Conservation (phyloP, 2,797 vertebrate genomes). For the Heterohyrax brucei region DNA sequence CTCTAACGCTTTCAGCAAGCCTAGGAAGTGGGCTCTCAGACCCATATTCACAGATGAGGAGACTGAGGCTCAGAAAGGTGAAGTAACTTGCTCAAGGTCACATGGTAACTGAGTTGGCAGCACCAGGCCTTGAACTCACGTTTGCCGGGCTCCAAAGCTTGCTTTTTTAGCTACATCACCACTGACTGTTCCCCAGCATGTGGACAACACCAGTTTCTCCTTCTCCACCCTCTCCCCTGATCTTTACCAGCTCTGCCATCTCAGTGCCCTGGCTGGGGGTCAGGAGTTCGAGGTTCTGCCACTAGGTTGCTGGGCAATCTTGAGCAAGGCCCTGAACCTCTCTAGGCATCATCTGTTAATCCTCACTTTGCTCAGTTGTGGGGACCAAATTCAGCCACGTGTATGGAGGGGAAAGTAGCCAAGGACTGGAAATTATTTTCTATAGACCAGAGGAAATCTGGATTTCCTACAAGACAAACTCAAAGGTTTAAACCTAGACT, state of each 20-base stretch:
- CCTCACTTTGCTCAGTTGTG: not conserved
- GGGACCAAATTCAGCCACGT: not conserved
- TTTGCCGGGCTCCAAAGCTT: not conserved
- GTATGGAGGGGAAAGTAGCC: not conserved
- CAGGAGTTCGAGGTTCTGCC: not conserved
- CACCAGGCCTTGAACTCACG: not conserved
- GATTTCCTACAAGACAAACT: not conserved
- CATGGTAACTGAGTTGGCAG: not conserved
- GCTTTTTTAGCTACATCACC: not conserved
- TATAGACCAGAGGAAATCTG: not conserved
- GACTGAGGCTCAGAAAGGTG: not conserved
- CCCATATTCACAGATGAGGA: not conserved
- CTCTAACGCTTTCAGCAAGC: not conserved
- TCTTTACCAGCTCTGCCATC: not conserved
- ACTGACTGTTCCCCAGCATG: accelerated
- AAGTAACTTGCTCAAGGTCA: not conserved
- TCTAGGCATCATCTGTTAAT: not conserved
- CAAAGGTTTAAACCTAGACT: not conserved
- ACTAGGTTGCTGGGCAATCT: not conserved
- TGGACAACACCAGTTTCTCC: not conserved
- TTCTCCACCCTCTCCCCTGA: not conserved
- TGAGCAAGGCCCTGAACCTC: not conserved
- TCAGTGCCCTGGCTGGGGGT: not conserved
- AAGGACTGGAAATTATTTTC: not conserved
- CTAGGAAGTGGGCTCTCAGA: not conserved